A percentile compares a stretch with the other conserved stretches of the same genome.
phyloP scores from a whole-genome alignment of 2,797 vertebrate species.

The Scyliorhinus canicula region DNA sequence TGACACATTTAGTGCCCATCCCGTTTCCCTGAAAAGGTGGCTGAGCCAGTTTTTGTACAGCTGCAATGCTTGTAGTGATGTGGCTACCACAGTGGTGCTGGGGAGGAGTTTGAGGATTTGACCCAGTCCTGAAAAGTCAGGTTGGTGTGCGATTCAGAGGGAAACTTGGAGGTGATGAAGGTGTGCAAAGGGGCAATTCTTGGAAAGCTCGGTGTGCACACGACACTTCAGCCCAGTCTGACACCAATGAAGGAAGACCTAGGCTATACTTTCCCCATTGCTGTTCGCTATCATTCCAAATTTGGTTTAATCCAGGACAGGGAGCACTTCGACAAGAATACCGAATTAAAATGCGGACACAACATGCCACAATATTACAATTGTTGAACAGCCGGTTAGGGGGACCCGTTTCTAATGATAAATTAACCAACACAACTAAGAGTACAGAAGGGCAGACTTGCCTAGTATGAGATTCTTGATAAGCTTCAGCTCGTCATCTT shows the following conservation, averaged over 20 bases:
- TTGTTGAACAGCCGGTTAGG: neutral
- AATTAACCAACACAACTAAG: neutral
- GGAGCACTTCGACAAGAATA: neutral
- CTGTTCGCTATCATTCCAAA: neutral
- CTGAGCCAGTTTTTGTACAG: neutral
- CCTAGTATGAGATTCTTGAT: constrained; percentile 96
- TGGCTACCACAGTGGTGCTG: neutral
- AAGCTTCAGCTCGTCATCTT: constrained; percentile 90
- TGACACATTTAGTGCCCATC: too few species aligned
- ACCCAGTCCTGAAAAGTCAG: neutral
- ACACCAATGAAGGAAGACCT: neutral
- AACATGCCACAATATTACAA: neutral
- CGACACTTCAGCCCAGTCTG: neutral
- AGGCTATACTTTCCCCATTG: neutral
- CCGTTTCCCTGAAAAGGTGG: neutral
- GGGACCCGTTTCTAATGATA: neutral
- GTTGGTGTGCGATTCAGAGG: neutral
- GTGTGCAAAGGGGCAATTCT: neutral
- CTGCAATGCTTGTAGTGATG: neutral
- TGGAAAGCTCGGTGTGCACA: neutral
- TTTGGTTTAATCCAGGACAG: neutral
- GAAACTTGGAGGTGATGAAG: neutral
- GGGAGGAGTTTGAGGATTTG: neutral
- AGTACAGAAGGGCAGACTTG: constrained; percentile 48
- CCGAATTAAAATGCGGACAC: neutral